A percentile compares a stretch with the other conserved stretches of the same genome.
Conservation (phyloP, 2,797 vertebrate species). For the Pampus argenteus region DNA sequence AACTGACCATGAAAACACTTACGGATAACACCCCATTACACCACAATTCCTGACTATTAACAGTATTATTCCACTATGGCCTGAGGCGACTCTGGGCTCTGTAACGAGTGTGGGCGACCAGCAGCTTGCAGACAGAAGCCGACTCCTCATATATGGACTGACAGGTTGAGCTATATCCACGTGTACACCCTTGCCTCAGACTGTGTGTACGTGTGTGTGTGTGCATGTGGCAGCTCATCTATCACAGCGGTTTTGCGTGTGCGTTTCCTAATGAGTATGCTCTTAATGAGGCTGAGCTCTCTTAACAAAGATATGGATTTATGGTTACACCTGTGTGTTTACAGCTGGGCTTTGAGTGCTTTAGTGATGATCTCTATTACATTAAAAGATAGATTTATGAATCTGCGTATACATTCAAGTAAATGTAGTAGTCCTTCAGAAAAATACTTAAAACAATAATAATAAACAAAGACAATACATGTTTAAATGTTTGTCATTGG, state of each 20-base stretch:
- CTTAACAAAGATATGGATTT: slow-evolving; percentile 47
- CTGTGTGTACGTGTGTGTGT: slow-evolving; percentile 1
- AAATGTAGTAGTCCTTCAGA: background rate
- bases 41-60: slow-evolving; percentile 49
- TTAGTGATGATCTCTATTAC: slow-evolving; percentile 43
- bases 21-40: slow-evolving; percentile 36
- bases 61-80: slow-evolving; percentile 41
- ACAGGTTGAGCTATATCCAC: slow-evolving; percentile 25
- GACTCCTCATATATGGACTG: slow-evolving; percentile 9
- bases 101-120: slow-evolving; percentile 29
- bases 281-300: slow-evolving; percentile 60
- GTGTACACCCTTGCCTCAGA: slow-evolving; percentile 10
- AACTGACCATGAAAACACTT: background rate
- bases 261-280: slow-evolving; percentile 51
- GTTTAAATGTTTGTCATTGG: background rate
- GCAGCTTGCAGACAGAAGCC: slow-evolving; percentile 38
- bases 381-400: slow-evolving; percentile 42
- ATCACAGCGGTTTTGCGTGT: slow-evolving; percentile 2
- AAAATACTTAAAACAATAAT: background rate
- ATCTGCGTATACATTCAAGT: slow-evolving; percentile 21
- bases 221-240: slow-evolving; percentile 30
- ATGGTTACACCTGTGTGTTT: slow-evolving; percentile 31
- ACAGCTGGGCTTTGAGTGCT: slow-evolving; percentile 21
- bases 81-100: slow-evolving; percentile 31
- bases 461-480: background rate